These are phyloP conservation scores for Panthera leo DNA, from an alignment of 2,113 vertebrate genomes.

Conservation along the genomic window DNA sequence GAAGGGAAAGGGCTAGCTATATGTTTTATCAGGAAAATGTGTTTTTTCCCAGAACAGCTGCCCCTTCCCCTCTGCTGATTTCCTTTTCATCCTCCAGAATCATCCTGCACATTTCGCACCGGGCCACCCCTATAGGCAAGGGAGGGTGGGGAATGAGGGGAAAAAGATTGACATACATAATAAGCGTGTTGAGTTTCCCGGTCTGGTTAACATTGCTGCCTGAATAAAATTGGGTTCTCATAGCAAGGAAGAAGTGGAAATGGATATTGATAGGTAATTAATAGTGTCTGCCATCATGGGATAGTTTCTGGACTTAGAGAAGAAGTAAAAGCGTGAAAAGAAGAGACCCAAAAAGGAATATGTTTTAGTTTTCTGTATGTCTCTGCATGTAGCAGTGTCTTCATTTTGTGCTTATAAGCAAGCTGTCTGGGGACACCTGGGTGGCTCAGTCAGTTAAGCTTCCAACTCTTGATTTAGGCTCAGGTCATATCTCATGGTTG, in stretches of 20 bases:
- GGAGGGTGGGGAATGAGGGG: neutral
- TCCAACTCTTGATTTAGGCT: neutral
- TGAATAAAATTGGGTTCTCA: neutral
- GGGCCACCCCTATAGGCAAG: neutral
- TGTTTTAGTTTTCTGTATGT: neutral
- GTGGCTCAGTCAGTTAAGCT: neutral
- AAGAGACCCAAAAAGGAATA: neutral
- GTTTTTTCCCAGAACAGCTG: neutral
- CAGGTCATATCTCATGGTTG: neutral
- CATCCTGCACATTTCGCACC: neutral
- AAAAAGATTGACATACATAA: neutral
- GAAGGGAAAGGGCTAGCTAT: neutral
- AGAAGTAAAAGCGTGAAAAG: neutral
- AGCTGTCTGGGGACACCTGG: neutral
- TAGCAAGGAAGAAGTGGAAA: neutral
- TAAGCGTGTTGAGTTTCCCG: neutral
- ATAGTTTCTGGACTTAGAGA: neutral
- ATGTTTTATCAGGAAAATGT: neutral
- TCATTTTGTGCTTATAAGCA: neutral
- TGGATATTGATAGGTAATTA: neutral
- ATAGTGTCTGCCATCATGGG: neutral
- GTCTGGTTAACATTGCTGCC: neutral
- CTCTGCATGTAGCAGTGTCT: neutral
- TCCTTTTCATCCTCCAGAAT: neutral
- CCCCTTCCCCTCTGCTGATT: neutral